A percentile compares a stretch with the other conserved stretches of the same genome.
phyloP scores from a whole-genome alignment of 1,140 invertebrate species.

The Bombus waltoni region DNA sequence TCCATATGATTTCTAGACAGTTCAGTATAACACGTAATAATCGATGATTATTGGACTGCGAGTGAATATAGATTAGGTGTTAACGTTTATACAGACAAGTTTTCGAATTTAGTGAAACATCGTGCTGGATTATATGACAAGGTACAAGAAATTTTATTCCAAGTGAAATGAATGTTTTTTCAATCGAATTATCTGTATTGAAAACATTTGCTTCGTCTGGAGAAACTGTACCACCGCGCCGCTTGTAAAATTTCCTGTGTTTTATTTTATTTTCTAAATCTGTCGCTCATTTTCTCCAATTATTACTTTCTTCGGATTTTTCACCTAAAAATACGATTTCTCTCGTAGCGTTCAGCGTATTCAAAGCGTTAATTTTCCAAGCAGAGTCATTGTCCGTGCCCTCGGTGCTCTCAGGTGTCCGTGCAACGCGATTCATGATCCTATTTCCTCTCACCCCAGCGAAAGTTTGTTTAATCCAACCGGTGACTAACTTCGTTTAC shows the following conservation, averaged over 20 bases:
- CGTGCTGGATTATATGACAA: too few relatives aligned
- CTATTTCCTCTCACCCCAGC: neutral
- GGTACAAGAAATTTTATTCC: too few relatives aligned
- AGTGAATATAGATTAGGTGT: neutral
- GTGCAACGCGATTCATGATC: slow-evolving; percentile 15
- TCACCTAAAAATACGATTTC: neutral
- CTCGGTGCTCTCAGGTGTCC: neutral
- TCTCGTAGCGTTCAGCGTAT: neutral
- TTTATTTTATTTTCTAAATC: neutral
- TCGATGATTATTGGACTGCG: neutral
- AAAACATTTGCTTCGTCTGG: too few relatives aligned
- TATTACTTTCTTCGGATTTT: neutral
- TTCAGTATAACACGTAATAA: neutral
- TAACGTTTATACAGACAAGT: too few relatives aligned
- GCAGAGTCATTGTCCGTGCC: neutral
- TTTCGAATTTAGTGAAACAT: too few relatives aligned
- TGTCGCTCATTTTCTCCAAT: neutral
- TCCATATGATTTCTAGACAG: too few relatives aligned
- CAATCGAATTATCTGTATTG: neutral
- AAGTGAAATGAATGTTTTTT: too few relatives aligned
- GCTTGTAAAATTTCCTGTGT: too few relatives aligned
- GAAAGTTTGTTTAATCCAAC: slow-evolving; percentile 39
- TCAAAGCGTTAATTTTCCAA: slow-evolving; percentile 2
- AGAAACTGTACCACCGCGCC: too few relatives aligned
- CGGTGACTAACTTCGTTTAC: slow-evolving; percentile 28